Percentiles rank a stretch among this genome's conserved stretches.
Evolutionary conservation across 2,888 invertebrate genomes (phyloP).

Genomic region (Exephanes ischioxanthus): DNA sequence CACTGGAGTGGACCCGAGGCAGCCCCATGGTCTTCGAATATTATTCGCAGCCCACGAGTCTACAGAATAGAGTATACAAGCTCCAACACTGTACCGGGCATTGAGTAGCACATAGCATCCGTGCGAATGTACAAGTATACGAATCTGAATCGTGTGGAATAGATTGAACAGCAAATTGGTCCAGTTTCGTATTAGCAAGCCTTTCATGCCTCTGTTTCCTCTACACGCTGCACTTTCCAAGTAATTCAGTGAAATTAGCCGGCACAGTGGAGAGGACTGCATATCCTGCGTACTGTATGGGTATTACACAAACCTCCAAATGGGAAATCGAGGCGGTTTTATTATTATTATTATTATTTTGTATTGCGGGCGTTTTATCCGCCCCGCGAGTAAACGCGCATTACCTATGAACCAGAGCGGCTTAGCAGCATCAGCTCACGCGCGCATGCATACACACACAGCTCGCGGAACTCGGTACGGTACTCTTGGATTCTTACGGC

Average conservation of each 20-base stretch:
- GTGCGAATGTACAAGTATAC: neutral
- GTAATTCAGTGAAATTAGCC: conserved; percentile 51
- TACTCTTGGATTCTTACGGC: conserved; percentile 64
- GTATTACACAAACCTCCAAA: conserved; percentile 17
- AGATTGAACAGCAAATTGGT: conserved; percentile 26
- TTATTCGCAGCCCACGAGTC: neutral
- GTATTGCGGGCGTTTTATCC: neutral
- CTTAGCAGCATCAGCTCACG: conserved; percentile 12
- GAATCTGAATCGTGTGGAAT: neutral
- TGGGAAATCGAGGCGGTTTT: conserved; percentile 34
- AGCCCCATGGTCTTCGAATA: neutral
- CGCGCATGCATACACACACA: neutral
- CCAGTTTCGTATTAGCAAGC: conserved; percentile 17
- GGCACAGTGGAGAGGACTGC: conserved; percentile 16
- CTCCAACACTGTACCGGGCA: neutral
- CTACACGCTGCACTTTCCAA: conserved; percentile 27
- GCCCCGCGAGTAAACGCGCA: conserved; percentile 29
- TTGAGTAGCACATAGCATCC: neutral
- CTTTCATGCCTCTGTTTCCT: conserved; percentile 4
- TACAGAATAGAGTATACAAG: neutral
- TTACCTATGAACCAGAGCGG: conserved; percentile 52
- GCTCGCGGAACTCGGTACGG: conserved; percentile 47
- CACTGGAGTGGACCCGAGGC: too few species aligned
- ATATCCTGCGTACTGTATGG: conserved; percentile 3
- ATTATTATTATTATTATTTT: neutral